These are phyloP conservation scores for Caenorhabditis brenneri DNA, from an alignment of 1,140 invertebrate species.

Conservation along the genomic window DNA sequence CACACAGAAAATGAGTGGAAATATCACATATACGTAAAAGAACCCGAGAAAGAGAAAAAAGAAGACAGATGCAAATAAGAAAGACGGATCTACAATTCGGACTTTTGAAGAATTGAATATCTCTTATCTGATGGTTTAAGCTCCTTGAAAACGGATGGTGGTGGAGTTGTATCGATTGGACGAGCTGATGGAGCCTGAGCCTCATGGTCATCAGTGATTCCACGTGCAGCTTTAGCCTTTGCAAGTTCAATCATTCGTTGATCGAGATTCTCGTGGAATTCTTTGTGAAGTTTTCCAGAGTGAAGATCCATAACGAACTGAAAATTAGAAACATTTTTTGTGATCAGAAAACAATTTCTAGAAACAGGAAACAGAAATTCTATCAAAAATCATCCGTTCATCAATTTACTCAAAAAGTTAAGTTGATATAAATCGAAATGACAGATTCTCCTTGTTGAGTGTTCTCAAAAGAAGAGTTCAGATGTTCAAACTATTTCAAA, in stretches of 20 bases:
- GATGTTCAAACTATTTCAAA: too few relatives aligned
- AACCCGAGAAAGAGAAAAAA: conserved; percentile 30
- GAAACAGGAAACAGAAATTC: too few relatives aligned
- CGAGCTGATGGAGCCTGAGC: conserved; percentile 56
- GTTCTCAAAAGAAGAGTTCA: too few relatives aligned
- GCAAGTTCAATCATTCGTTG: conserved; percentile 68
- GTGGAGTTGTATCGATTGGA: conserved; percentile 65
- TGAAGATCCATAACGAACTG: conserved; percentile 69
- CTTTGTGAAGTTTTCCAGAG: conserved; percentile 67
- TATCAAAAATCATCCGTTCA: too few relatives aligned
- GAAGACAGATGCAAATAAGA: not conserved
- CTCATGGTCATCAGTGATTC: conserved; percentile 14
- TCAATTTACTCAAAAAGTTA: too few relatives aligned
- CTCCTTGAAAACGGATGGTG: conserved; percentile 70
- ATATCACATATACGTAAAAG: not conserved
- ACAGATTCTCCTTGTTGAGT: too few relatives aligned
- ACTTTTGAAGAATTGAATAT: conserved; percentile 67
- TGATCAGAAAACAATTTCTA: too few relatives aligned
- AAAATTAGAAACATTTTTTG: too few relatives aligned
- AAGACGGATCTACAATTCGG: conserved; percentile 59
- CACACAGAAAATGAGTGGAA: not conserved
- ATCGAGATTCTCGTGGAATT: conserved; percentile 71
- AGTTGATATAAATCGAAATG: too few relatives aligned
- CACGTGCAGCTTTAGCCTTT: conserved; percentile 51
- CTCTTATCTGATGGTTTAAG: conserved; percentile 70